A percentile compares a stretch with the other conserved stretches of the same genome.
These are phyloP conservation scores for Erpobdella octoculata DNA, from an alignment of 2,888 invertebrate genomes.

Conservation along the genomic window DNA sequence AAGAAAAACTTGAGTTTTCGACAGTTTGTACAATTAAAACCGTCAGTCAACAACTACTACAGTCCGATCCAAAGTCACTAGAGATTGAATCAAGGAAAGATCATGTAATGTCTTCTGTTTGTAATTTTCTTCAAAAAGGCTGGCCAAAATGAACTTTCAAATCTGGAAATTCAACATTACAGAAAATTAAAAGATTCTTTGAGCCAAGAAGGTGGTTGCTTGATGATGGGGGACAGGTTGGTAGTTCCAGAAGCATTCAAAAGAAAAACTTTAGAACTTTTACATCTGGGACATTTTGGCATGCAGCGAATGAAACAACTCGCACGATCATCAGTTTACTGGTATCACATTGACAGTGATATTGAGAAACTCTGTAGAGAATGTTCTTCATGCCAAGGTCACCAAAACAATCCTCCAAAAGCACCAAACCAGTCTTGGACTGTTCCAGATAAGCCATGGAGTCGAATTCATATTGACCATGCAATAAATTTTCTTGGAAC, in stretches of 20 bases:
- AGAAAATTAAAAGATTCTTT: neutral
- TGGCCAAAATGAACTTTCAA: neutral
- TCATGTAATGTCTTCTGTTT: neutral
- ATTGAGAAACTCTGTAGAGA: neutral
- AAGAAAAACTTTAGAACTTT: neutral
- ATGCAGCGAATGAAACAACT: constrained; percentile 10
- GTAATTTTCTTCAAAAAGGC: neutral
- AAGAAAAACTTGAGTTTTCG: neutral
- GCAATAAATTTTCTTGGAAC: too few relatives aligned
- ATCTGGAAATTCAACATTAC: neutral
- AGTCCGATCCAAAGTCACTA: neutral
- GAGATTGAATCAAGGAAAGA: neutral
- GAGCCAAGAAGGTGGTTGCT: neutral
- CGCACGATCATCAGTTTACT: constrained; percentile 8
- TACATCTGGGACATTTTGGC: neutral
- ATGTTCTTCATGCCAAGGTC: neutral
- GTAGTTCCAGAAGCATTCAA: neutral
- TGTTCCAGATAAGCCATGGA: neutral
- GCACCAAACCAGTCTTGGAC: neutral
- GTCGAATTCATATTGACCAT: too few relatives aligned
- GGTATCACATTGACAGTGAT: neutral
- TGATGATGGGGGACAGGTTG: neutral
- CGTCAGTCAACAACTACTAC: neutral
- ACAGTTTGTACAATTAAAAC: neutral
- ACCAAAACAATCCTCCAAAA: neutral